Evolutionary conservation across 1,140 invertebrate species (phyloP), one percentile per base, ranked within the genome.

Genomic region (Euglossa dilemma): DNA sequence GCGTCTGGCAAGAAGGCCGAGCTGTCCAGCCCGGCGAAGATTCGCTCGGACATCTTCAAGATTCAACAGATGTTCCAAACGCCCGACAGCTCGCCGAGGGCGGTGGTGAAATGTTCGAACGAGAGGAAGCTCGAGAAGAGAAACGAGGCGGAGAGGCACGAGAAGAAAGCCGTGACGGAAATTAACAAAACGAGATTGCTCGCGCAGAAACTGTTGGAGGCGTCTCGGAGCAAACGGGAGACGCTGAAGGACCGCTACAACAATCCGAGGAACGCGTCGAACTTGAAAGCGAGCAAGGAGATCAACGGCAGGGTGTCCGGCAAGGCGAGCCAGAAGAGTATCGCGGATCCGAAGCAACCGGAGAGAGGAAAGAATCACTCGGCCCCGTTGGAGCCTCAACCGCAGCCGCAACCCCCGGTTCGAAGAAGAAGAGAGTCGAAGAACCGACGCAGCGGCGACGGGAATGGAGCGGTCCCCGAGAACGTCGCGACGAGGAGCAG

Each of bases 21-120:
- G 12, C 25, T 78, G 12, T 73, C 79, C 6, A 85, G 89, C 6
- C 83, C 92, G 16, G 88, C 89, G 0, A 93, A 92, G 43, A 92
- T 92, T 36, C 92, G 90, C 2, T 90, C 91, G 28, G 90, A 91
- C 16, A 90, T 91, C 20, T 64, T 89, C 8, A 90, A 71, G 80
- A 91, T 91, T 36, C 90, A 91, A 12, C 89, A 90, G 59, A 91
- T 91, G 88, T 91, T 91, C 8, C 85, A 91, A 9, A 72, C 71
- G 4, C 59, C 91, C 0, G 89, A 90, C 43, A 67, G 85, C 16
- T 56, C 50, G 4, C 47, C 61, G 7, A 70, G 59, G 61, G 56
- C 67, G 18, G n/a, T 3, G 50, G 69, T 64, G 28, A 67, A 20
- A n/a, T 70, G 61, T 3, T 18, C 43, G 20, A 82, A 56, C 28